These are phyloP conservation scores for Drosophila acutilabella DNA, from an alignment of 2,888 invertebrate species.

Conservation along the genomic window DNA sequence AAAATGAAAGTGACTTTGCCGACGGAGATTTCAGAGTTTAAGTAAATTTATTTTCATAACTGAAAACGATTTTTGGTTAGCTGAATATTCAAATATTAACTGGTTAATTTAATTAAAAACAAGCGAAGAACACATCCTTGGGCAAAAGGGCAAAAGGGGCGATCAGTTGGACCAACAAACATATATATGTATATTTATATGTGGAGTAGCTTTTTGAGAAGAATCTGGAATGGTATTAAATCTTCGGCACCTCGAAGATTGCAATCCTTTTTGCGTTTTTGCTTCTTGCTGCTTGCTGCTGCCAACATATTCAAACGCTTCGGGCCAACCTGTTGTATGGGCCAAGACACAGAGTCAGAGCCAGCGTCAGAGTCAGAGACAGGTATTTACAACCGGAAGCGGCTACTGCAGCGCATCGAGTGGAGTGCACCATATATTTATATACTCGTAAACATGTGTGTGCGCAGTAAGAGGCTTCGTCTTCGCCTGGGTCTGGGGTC, in stretches of 20 bases:
- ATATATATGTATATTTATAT: not conserved
- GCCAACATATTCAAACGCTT: conserved; percentile 23
- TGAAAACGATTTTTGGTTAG: no score
- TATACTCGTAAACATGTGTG: not conserved
- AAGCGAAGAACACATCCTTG: not conserved
- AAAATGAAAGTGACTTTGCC: no score
- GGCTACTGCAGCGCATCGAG: conserved; percentile 16
- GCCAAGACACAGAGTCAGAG: not conserved
- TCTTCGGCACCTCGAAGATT: conserved; percentile 29
- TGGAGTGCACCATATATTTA: not conserved
- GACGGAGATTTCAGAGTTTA: no score
- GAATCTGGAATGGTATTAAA: conserved; percentile 19
- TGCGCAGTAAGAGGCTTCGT: no score
- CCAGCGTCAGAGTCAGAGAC: not conserved
- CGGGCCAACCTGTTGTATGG: conserved; percentile 22
- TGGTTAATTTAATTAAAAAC: not conserved
- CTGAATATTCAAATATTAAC: no score
- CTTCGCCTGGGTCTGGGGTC: not conserved
- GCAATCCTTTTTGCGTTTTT: conserved; percentile 14
- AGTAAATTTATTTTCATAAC: no score
- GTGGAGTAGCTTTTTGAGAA: not conserved
- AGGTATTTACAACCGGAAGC: conserved; percentile 24
- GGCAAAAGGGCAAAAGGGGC: conserved; percentile 9
- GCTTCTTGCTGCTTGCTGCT: not conserved
- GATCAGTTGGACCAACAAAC: not conserved